phyloP scores from a whole-genome alignment of 2,797 vertebrate genomes.

The Darevskia mixta region DNA sequence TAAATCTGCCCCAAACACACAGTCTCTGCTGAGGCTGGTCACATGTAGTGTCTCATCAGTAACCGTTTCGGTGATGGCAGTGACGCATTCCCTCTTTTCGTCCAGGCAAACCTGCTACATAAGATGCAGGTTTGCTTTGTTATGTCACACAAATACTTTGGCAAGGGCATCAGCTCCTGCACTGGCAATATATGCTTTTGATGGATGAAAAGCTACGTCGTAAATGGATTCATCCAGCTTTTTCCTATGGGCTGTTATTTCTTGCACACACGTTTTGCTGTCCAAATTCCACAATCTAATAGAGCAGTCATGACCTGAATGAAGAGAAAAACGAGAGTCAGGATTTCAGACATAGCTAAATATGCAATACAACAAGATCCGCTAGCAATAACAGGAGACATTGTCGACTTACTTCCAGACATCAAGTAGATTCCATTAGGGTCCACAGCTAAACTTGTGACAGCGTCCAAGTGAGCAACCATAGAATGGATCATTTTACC shows the following conservation, averaged over 20 bases:
- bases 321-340: conserved; percentile 49
- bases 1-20: conserved; percentile 69
- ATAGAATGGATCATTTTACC: conserved; percentile 98
- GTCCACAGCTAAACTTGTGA: conserved; percentile 98
- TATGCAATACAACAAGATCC: conserved; percentile 39
- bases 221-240: conserved; percentile 99
- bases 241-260: conserved; percentile 98
- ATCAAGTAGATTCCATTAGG: conserved; percentile 99
- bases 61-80: conserved; percentile 85
- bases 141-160: conserved; percentile 94
- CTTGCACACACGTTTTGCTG: conserved; percentile 98
- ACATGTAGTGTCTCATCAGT: conserved; percentile 85
- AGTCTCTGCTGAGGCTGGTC: conserved; percentile 78
- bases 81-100: conserved; percentile 82
- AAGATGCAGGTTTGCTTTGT: conserved; percentile 66
- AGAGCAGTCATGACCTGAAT: conserved; percentile 95
- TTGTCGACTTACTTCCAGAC: conserved; percentile 93
- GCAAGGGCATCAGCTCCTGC: conserved; percentile 98
- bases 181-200: conserved; percentile 98
- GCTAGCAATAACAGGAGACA: not conserved
- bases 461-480: conserved; percentile 98
- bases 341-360: conserved; percentile 35
- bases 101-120: conserved; percentile 78
- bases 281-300: conserved; percentile 99
- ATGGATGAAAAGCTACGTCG: conserved; percentile 98